Evolutionary conservation across 2,888 invertebrate genomes (phyloP).

Genomic region (Mylabris sibirica): DNA sequence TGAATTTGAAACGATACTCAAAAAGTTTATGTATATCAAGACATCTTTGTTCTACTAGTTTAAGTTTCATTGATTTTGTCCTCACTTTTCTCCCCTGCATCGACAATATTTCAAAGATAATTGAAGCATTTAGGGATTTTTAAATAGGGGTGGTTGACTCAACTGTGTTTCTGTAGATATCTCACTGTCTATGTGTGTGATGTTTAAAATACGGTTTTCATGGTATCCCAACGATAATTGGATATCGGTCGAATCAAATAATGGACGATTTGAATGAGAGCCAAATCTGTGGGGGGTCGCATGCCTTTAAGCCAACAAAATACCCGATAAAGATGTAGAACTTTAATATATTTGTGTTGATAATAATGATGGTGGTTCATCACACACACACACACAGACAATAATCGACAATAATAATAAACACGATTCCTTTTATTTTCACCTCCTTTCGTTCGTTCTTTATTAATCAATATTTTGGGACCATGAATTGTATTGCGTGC

Average conservation of each 20-base stretch:
- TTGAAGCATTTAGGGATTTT: conserved; percentile 26
- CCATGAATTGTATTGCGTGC: background rate
- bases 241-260: conserved; percentile 30
- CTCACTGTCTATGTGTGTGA: background rate
- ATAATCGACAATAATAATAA: background rate
- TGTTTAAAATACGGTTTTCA: conserved; percentile 12
- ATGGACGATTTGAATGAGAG: conserved; percentile 22
- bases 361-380: conserved; percentile 26
- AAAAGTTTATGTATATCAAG: background rate
- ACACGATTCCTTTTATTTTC: background rate
- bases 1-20: conserved; percentile 27
- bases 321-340: conserved; percentile 33
- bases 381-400: no score
- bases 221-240: conserved; percentile 29
- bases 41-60: conserved; percentile 29
- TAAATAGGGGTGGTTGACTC: conserved; percentile 6
- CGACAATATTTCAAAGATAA: conserved; percentile 15
- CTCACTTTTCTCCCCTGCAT: conserved; percentile 9
- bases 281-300: conserved; percentile 39
- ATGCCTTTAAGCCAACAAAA: conserved; percentile 29
- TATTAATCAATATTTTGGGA: background rate
- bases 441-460: background rate
- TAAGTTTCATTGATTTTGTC: conserved; percentile 14
- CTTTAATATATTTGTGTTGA: background rate
- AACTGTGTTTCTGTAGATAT: background rate